Conservation (phyloP, 2,888 invertebrate species). For the Octonoba sinensis region DNA sequence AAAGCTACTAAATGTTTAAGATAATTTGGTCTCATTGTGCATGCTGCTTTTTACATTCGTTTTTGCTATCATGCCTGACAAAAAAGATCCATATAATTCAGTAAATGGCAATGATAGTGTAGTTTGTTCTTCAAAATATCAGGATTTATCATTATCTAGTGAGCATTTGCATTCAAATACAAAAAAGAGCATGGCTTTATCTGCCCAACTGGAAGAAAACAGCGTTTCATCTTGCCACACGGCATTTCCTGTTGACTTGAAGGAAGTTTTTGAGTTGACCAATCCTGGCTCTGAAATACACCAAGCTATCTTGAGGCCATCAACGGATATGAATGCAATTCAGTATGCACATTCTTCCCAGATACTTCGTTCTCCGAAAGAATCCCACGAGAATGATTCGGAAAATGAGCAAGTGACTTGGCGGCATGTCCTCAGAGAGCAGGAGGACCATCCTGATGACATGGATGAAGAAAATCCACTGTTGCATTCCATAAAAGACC, state of each 20-base stretch:
- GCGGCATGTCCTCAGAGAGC: slow-evolving; percentile 47
- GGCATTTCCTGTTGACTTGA: slow-evolving; percentile 58
- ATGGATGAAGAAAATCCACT: slow-evolving; percentile 15
- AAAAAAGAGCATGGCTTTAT: slow-evolving; percentile 31
- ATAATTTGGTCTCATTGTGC: neutral
- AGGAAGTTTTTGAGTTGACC: slow-evolving; percentile 58
- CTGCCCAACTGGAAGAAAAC: slow-evolving; percentile 33
- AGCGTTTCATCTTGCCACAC: slow-evolving; percentile 46
- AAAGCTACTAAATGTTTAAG: slow-evolving; percentile 6
- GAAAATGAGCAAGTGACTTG: slow-evolving; percentile 36
- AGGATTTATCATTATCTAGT: slow-evolving; percentile 37
- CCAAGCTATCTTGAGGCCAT: slow-evolving; percentile 40
- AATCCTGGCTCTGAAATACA: slow-evolving; percentile 56
- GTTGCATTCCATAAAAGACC: slow-evolving; percentile 24
- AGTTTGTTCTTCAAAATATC: slow-evolving; percentile 37
- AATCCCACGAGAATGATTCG: slow-evolving; percentile 19
- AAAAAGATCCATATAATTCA: slow-evolving; percentile 40
- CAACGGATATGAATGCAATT: slow-evolving; percentile 18
- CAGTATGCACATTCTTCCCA: slow-evolving; percentile 43
- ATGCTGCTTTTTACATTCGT: neutral
- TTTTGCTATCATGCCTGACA: slow-evolving; percentile 42
- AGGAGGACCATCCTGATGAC: slow-evolving; percentile 32
- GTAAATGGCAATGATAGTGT: slow-evolving; percentile 17
- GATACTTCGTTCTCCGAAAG: slow-evolving; percentile 50
- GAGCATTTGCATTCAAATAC: slow-evolving; percentile 24